Percentiles rank a stretch among this genome's conserved stretches.
These are phyloP conservation scores for Oryzias celebensis DNA, from an alignment of 2,113 vertebrate genomes.

Conservation along the genomic window DNA sequence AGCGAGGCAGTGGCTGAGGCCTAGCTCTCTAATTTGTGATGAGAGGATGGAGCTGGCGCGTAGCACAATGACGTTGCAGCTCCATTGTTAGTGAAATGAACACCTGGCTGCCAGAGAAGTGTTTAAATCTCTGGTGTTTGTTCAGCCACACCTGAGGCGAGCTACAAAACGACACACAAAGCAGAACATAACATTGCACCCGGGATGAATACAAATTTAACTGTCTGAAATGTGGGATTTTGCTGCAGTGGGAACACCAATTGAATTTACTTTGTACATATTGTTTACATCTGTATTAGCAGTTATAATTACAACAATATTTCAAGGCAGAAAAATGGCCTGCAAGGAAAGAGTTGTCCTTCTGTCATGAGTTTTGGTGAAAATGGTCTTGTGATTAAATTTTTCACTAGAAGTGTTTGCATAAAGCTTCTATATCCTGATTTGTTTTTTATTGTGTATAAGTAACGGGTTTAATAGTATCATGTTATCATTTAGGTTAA, in stretches of 20 bases:
- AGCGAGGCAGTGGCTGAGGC: conserved; percentile 48
- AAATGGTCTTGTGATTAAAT: conserved; percentile 6
- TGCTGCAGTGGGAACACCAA: conserved; percentile 13
- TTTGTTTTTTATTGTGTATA: too few relatives aligned
- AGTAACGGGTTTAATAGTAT: too few relatives aligned
- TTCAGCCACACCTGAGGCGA: conserved; percentile 58
- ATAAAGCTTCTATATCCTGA: too few relatives aligned
- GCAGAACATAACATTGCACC: conserved; percentile 53
- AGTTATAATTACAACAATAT: background rate
- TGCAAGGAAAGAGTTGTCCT: conserved; percentile 5
- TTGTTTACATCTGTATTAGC: conserved; percentile 4
- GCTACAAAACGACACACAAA: conserved; percentile 50
- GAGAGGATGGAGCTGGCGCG: conserved; percentile 60
- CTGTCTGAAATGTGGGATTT: conserved; percentile 2
- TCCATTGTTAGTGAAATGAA: conserved; percentile 82
- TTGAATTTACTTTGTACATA: conserved; percentile 3
- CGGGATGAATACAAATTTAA: conserved; percentile 31
- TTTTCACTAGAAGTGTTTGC: too few relatives aligned
- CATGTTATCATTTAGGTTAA: too few relatives aligned
- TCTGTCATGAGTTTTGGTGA: background rate
- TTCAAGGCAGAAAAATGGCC: conserved; percentile 4
- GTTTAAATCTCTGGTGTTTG: conserved; percentile 68
- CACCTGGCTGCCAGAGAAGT: conserved; percentile 77
- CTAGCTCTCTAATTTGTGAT: conserved; percentile 60
- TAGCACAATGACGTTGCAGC: conserved; percentile 64